Evolutionary conservation across 1,140 invertebrate genomes (phyloP).

Genomic region (Drosophila mayri): DNA sequence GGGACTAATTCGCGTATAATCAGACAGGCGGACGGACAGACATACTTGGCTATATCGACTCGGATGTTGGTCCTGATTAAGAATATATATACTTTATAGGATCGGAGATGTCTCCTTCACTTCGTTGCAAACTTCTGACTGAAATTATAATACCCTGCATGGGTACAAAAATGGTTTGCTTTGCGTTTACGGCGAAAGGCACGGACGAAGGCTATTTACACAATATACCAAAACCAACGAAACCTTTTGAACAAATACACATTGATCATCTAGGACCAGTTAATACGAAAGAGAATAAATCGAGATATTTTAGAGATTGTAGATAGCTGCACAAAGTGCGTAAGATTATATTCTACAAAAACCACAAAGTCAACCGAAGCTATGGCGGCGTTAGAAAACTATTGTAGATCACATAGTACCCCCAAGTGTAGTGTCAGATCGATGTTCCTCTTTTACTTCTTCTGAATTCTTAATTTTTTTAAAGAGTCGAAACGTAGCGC

Average conservation of each 20-base stretch:
- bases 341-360: conserved; percentile 9
- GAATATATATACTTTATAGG: too few species aligned
- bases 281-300: not conserved
- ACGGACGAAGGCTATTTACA: not conserved
- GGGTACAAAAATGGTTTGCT: too few species aligned
- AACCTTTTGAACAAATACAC: not conserved
- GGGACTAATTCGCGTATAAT: too few species aligned
- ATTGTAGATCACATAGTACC: not conserved
- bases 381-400: not conserved
- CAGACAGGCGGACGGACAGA: too few species aligned
- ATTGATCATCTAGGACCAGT: not conserved
- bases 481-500: too few species aligned
- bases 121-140: too few species aligned
- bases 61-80: too few species aligned
- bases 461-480: not conserved
- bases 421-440: not conserved
- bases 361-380: not conserved
- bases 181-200: not conserved
- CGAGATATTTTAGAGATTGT: too few species aligned
- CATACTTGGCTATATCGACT: too few species aligned
- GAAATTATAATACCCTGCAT: too few species aligned
- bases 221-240: not conserved
- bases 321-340: too few species aligned
- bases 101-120: too few species aligned
- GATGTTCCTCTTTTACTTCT: not conserved